Evolutionary conservation across 2,113 vertebrate genomes (phyloP).

Genomic region (Channa maculata): DNA sequence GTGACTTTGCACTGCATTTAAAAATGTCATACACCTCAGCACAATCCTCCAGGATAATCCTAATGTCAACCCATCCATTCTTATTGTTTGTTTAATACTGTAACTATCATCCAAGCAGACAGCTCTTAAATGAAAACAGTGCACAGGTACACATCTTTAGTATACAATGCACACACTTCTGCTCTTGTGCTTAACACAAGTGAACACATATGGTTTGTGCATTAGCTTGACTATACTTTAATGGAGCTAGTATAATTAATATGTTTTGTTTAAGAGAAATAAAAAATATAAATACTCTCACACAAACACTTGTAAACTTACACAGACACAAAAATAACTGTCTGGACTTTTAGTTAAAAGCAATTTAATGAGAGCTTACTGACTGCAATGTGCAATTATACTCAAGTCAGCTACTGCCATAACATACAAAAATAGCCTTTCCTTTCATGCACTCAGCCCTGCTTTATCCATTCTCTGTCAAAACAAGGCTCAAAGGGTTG

Average conservation of each 20-base stretch:
- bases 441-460: constrained; percentile 38
- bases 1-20: background rate
- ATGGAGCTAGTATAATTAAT: too few species aligned
- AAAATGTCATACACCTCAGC: background rate
- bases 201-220: too few species aligned
- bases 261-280: too few species aligned
- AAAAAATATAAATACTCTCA: too few species aligned
- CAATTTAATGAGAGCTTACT: constrained; percentile 46
- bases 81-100: background rate
- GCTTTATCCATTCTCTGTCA: constrained; percentile 60
- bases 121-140: too few species aligned
- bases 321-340: constrained; percentile 9
- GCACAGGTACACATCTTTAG: too few species aligned
- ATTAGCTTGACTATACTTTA: too few species aligned
- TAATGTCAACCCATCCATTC: background rate
- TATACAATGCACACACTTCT: too few species aligned
- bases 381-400: constrained; percentile 49
- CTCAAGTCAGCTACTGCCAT: constrained; percentile 48
- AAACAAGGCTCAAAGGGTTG: constrained; percentile 55
- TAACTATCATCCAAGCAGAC: too few species aligned
- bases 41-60: background rate
- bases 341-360: constrained; percentile 17
- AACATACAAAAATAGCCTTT: constrained; percentile 59
- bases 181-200: too few species aligned
- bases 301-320: background rate